These are phyloP conservation scores for Channa argus DNA, from an alignment of 2,113 vertebrate genomes.

Conservation along the genomic window DNA sequence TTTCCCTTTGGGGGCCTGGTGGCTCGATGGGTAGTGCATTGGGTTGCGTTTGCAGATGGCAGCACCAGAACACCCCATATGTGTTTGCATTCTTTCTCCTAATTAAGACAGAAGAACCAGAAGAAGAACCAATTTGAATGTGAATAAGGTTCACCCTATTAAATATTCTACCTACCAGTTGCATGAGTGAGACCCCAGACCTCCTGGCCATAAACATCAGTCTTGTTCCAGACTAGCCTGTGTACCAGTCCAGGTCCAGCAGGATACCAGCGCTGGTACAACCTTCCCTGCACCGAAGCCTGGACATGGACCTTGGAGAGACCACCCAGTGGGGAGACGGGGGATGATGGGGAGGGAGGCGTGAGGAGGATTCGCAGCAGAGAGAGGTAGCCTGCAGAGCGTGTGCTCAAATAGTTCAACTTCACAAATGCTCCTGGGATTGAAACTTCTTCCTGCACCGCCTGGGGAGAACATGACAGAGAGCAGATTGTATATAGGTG, in stretches of 20 bases:
- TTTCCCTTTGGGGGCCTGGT: not conserved
- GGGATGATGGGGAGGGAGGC: constrained; percentile 85
- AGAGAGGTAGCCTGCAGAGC: constrained; percentile 93
- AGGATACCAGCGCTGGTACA: constrained; percentile 96
- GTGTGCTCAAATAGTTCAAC: constrained; percentile 94
- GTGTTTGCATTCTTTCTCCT: not conserved
- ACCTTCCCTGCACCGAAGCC: constrained; percentile 91
- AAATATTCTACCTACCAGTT: constrained; percentile 85
- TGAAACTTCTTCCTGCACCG: constrained; percentile 93
- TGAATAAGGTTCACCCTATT: not conserved
- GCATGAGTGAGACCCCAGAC: constrained; percentile 94
- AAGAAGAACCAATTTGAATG: not conserved
- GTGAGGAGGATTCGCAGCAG: constrained; percentile 93
- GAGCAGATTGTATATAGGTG: constrained; percentile 35
- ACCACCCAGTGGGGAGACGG: constrained; percentile 78
- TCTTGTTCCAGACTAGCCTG: constrained; percentile 97
- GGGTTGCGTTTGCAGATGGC: no score
- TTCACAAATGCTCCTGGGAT: constrained; percentile 94
- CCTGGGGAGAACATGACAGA: constrained; percentile 80
- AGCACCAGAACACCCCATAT: not conserved
- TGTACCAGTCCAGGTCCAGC: constrained; percentile 92
- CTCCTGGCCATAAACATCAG: constrained; percentile 96
- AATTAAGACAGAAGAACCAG: not conserved
- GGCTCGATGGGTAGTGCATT: no score
- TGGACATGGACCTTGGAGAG: constrained; percentile 94